Conservation (phyloP, 2,113 vertebrate species). For the Phrynocephalus versicolor region DNA sequence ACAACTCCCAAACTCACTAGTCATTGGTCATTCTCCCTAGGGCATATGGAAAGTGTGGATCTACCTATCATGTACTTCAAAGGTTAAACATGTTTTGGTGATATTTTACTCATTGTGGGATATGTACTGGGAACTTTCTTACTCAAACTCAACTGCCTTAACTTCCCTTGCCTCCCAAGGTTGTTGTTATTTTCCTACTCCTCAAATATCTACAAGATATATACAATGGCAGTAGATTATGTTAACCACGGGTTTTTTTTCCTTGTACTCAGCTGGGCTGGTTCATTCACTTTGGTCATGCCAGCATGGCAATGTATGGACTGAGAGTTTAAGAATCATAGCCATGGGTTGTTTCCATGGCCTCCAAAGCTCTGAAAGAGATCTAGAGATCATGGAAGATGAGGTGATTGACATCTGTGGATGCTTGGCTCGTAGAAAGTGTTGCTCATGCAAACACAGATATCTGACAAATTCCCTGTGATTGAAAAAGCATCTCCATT, state of each 20-base stretch:
- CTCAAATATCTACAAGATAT: background rate
- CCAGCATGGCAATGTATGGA: background rate
- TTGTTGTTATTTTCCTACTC: too few species aligned
- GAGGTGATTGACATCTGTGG: background rate
- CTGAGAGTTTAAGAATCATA: background rate
- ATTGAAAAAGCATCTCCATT: background rate
- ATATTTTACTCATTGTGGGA: slow-evolving; percentile 15
- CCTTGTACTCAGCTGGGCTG: background rate
- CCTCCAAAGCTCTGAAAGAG: background rate
- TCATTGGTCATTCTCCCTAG: background rate
- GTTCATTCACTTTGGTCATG: background rate
- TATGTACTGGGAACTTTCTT: background rate
- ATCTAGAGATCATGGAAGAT: background rate
- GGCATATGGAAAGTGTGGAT: background rate
- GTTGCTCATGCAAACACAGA: background rate
- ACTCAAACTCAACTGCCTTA: background rate
- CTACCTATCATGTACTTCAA: background rate
- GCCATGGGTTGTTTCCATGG: background rate
- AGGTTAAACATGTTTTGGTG: slow-evolving; percentile 19
- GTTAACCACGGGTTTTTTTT: background rate
- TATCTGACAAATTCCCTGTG: background rate
- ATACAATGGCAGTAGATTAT: background rate
- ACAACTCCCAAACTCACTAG: background rate
- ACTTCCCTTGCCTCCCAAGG: background rate
- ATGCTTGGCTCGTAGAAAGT: background rate